phyloP scores from a whole-genome alignment of 1,140 invertebrate genomes.

The Saccostrea cuccullata region DNA sequence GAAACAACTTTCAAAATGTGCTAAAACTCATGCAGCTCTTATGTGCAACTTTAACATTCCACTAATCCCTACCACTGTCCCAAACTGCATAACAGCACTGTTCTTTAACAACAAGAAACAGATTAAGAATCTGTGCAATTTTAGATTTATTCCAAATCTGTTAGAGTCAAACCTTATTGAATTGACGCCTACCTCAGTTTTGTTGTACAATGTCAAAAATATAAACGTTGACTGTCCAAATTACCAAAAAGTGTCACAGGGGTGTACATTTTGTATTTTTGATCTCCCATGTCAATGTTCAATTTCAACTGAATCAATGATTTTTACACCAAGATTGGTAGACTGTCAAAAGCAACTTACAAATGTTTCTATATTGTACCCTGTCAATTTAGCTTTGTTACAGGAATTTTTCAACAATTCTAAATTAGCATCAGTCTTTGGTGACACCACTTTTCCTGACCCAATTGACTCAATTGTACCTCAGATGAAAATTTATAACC shows the following conservation, averaged over 20 bases:
- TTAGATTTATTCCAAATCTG: not conserved
- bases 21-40: not conserved
- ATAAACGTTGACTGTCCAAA: not conserved
- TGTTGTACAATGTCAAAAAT: constrained; percentile 42
- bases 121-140: not conserved
- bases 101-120: not conserved
- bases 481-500: constrained; percentile 44
- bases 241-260: not conserved
- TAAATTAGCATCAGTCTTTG: constrained; percentile 30
- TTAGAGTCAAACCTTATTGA: constrained; percentile 39
- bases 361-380: constrained; percentile 24
- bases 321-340: constrained; percentile 46
- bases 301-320: not conserved
- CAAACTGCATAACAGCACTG: not conserved
- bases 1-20: not conserved
- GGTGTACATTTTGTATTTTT: constrained; percentile 43
- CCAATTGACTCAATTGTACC: constrained; percentile 38
- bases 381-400: constrained; percentile 48
- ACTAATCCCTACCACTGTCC: not conserved
- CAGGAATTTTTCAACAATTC: constrained; percentile 46
- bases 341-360: constrained; percentile 34
- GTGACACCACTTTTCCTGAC: constrained; percentile 36
- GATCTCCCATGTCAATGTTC: constrained; percentile 34
- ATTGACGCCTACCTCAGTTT: constrained; percentile 33
- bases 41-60: not conserved